Base-by-base conservation (phyloP, 2,113 vertebrate genomes). In the Anas platyrhynchos region DNA sequence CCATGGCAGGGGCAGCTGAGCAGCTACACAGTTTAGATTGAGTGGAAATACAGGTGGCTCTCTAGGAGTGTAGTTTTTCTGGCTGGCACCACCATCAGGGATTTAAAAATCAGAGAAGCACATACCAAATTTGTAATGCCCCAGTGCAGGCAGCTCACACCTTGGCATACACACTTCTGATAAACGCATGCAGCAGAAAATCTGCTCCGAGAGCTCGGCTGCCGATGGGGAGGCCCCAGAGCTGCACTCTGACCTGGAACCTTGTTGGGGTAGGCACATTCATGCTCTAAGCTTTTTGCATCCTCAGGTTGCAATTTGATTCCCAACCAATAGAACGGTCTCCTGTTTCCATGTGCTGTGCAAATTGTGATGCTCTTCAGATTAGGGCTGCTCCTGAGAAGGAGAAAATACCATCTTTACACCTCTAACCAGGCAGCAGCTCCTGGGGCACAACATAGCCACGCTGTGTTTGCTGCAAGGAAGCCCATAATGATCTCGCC, bases 401-500 rank as follows among this genome's bases (percentile, higher is more conserved):
- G 89, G 87, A 85, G 72, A 81, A 96, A 96, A 91, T 56, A 25
- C 71, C 43, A 85, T 85, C 82, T 79, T 90, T 92, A 50, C 63
- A 91, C 84, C 79, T 96, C 93, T 74, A 87, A 95, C 93, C 89
- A 95, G 92, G 83, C 85, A 90, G 78, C 83, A 84, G 93, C 61
- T 97, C 97, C 96, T 71, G 95, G 97, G 96, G 97, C 90, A 95
- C 95, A 93, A 97, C 96, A 97, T 80, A 96, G 96, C 96, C 29
- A 2, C 32, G 59, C 83, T 91, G 94, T 94, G 96, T 96, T 76
- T 91, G 20, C 97, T 94, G 91, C 80, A 89, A 97, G 97, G 97
- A 96, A 98, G 95, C 97, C 97, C 88, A 88, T 79, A 91, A 67
- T 94, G 97, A 98, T 98, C 95, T 97, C 69, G 93, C 96, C 97